phyloP scores from a whole-genome alignment of 2,113 vertebrate species.

The Antechinus stuartii region DNA sequence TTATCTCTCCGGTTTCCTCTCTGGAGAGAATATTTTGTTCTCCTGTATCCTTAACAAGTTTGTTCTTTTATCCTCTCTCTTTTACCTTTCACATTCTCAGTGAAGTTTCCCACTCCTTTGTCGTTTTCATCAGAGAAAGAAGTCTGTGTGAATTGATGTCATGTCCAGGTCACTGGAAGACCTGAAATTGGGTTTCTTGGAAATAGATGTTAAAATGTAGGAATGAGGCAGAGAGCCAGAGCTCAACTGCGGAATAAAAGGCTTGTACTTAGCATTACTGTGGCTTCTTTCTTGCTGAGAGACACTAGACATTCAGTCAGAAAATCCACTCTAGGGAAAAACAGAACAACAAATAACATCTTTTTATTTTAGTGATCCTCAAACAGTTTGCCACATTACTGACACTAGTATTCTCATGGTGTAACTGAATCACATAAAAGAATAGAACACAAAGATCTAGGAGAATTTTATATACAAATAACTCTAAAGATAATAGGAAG shows the following conservation, averaged over 20 bases:
- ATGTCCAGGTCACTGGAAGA: not conserved
- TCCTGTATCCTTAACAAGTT: not conserved
- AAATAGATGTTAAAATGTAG: constrained; percentile 5
- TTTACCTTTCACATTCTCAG: not conserved
- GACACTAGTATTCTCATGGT: not conserved
- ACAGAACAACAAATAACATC: not conserved
- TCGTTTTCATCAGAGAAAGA: not conserved
- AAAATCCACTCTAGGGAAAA: not conserved
- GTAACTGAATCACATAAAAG: not conserved
- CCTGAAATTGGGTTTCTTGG: not conserved
- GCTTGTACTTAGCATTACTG: not conserved
- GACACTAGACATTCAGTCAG: not conserved
- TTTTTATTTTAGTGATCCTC: not conserved
- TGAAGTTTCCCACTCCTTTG: not conserved
- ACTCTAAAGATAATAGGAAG: not conserved
- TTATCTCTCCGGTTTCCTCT: not conserved
- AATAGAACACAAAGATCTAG: not conserved
- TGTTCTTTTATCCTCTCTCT: not conserved
- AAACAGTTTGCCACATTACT: not conserved
- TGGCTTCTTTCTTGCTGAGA: not conserved
- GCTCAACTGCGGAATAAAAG: not conserved
- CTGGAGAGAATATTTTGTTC: not conserved
- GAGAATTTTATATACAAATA: not conserved
- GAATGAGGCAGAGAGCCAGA: not conserved
- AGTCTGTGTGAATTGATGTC: not conserved